Base-by-base conservation (phyloP, 1,140 invertebrate genomes). In the Magallana gigas region DNA sequence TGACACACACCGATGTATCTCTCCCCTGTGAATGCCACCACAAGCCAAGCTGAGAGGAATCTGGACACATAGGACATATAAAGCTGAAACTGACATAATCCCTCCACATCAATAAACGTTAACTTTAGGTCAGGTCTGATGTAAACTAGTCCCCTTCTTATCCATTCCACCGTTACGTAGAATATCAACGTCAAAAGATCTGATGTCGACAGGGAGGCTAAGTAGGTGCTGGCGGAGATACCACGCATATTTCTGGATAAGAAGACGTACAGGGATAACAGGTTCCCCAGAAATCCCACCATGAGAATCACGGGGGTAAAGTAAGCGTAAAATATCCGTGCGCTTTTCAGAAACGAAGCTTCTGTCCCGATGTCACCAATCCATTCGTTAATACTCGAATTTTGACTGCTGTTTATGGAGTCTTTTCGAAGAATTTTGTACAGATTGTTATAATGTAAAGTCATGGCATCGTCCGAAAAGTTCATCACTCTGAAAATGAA, bases 1-100 rank as follows among this genome's bases (percentile, higher is more conserved):
- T 97, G 96, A 90, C 96, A 96, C n/a, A 97, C 96, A 64, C 96
- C 97, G 85, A 97, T 96, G 95, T 97, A 97, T 80, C 97, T 94
- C 94, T 97, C 97, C 85, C 97, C 95, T 0, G 93, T 93, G 71
- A 93, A 93, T 18, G 90, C 88, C 18, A 93, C 92, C 1, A 93
- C 89, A 1, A 93, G 60, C 92, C 92, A 93, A n/a, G 92, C 91
- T 8, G 92, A 92, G 1, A 93, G 84, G 60, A 93, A 93, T 4
- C 93, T 85, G 16, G 88, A 91, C 0, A 89, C 87, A 84, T 93
- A 93, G 16, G 92, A 90, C 23, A 91, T 80, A 76, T 91, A 93
- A 71, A 92, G 85, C 14, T 91, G 87, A 14, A 87, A 81, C 58
- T 93, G 90, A 85, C 93, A 93, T 11, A 92, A 57, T 1, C 92